These are phyloP conservation scores for Oscarella lobularis DNA, from an alignment of 37 sponge, comb jelly and placozoan species.

Conservation along the genomic window DNA sequence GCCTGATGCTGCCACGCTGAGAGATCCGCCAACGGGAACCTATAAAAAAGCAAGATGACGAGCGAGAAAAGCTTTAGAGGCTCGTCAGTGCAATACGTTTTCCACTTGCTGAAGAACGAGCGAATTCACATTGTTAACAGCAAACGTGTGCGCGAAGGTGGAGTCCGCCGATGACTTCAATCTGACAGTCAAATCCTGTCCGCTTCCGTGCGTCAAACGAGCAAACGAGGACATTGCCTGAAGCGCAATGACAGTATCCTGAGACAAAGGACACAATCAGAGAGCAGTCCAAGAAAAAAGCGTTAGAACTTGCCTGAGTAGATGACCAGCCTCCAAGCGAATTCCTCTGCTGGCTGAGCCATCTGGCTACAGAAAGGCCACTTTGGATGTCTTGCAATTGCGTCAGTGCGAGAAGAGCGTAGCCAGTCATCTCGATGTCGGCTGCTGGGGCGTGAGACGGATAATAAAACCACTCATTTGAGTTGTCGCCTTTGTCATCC, in stretches of 20 bases:
- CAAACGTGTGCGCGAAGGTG: neutral
- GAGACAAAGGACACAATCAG: neutral
- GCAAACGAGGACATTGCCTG: neutral
- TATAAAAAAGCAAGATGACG: too few species aligned
- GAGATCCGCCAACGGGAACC: neutral
- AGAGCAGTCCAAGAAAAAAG: too few species aligned
- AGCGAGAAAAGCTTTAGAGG: too few species aligned
- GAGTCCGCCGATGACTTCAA: neutral
- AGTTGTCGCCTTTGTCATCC: neutral
- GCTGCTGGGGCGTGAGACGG: neutral
- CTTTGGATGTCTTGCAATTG: neutral
- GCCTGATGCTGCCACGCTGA: neutral
- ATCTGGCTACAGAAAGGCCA: slow-evolving; percentile 5
- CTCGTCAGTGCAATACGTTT: too few species aligned
- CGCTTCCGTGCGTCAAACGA: neutral
- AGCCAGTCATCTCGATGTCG: slow-evolving; percentile 11
- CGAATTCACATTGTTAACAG: neutral
- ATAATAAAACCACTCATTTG: neutral
- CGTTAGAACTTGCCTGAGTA: slow-evolving; percentile 6
- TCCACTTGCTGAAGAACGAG: slow-evolving; percentile 4
- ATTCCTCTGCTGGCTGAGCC: slow-evolving; percentile 9
- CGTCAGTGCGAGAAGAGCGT: slow-evolving; percentile 8
- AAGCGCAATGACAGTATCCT: neutral
- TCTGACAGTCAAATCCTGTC: neutral
- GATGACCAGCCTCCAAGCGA: slow-evolving; percentile 9